Base-by-base conservation (phyloP, 2,888 invertebrate genomes). In the Dryobotodes eremita region DNA sequence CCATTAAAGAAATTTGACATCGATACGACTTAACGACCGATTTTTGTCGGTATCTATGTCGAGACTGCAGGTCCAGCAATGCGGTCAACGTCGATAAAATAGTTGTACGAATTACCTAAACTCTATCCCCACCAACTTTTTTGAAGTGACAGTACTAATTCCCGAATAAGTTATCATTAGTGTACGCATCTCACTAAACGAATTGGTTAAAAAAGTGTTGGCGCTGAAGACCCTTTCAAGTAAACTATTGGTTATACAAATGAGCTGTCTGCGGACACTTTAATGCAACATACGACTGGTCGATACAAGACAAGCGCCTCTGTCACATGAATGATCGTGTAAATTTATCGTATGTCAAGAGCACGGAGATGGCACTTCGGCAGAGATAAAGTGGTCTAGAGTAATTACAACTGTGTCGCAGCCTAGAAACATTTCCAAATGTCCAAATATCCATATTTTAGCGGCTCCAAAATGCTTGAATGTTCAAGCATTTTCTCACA, bases 321-420 rank as follows among this genome's bases (percentile, higher is more conserved):
- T 71, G 71, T 20, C 71, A 55, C 55, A 71, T 66, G 65, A 81
- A 65, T 48, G 53, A 82, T 77, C 31, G 55, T 77, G 42, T 4
- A 65, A 82, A 81, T 82, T 61, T 71, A 61, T 81, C 13, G n/a
- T 17, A 10, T 71, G 80, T 82, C 83, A 61, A 42, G 59, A 59
- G 23, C 65, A 48, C 46, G 55, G 26, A 48, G 6, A 50, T n/a
- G 50, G 57, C 36, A 70, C 48, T 80, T 36, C 36, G 65, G 59
- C 70, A 13, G 23, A 15, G 70, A 48, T 53, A 59, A 82, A 77
- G 42, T 77, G 82, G 53, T 36, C 77, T 65, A 69, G 80, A 82
- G 20, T 65, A 64, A 53, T n/a, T 64, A 57, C 57, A 64, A 76
- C 26, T 53, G 26, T 13, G 53, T 66, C 46, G 20, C 13, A 53